A percentile compares a stretch with the other conserved stretches of the same genome.
These are phyloP conservation scores for Hypomecis atomaria DNA, from an alignment of 2,888 invertebrate species.

Conservation along the genomic window DNA sequence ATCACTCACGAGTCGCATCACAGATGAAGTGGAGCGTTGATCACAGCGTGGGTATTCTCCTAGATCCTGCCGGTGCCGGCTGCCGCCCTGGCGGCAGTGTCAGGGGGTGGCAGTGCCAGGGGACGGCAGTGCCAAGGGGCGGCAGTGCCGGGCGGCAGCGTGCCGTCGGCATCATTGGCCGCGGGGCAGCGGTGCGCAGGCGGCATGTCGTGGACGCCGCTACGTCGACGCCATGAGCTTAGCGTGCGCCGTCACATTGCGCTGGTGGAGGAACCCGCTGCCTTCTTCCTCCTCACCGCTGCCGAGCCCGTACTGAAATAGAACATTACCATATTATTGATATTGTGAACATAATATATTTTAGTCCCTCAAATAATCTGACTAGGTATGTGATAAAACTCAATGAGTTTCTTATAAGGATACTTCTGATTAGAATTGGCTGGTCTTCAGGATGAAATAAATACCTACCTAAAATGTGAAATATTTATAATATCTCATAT, in stretches of 20 bases:
- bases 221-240: constrained; percentile 94
- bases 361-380: no score
- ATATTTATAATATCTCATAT: no score
- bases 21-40: not conserved
- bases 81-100: not conserved
- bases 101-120: not conserved
- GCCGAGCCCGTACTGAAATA: constrained; percentile 73
- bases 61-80: not conserved
- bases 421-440: no score
- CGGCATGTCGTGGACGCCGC: constrained; percentile 45
- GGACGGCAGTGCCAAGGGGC: not conserved
- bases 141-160: not conserved
- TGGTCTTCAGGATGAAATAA: no score
- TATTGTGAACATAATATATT: not conserved
- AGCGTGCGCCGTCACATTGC: constrained; percentile 93
- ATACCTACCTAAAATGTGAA: no score
- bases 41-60: not conserved
- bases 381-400: no score
- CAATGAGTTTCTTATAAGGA: no score
- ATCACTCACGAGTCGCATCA: not conserved
- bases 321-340: not conserved
- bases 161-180: not conserved
- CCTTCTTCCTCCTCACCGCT: constrained; percentile 84
- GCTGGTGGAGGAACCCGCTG: constrained; percentile 92
- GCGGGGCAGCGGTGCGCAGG: not conserved